A percentile compares a stretch with the other conserved stretches of the same genome.
Conservation (phyloP, 92 coral and sea anemone species). For the Plumapathes pennacea region DNA sequence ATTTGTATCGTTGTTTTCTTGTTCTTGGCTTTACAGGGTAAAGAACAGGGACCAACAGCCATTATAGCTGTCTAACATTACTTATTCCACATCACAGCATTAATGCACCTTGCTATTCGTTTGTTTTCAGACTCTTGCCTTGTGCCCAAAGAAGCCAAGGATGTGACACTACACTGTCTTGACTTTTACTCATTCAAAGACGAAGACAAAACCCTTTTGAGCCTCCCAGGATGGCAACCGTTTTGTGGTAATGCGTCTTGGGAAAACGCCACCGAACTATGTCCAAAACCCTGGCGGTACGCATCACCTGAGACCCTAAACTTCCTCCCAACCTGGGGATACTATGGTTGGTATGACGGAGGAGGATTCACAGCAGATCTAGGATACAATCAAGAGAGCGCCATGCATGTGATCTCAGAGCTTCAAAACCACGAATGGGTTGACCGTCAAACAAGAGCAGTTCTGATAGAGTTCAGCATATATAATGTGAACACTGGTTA, state of each 20-base stretch:
- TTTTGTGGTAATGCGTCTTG: slow-evolving; percentile 10
- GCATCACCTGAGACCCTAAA: slow-evolving; percentile 30
- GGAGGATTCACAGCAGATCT: slow-evolving; percentile 80
- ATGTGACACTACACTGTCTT: slow-evolving; percentile 27
- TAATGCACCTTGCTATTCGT: too few species aligned
- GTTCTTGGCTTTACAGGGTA: too few species aligned
- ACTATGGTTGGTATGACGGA: slow-evolving; percentile 61
- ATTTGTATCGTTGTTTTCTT: too few species aligned
- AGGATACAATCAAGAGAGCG: slow-evolving; percentile 51
- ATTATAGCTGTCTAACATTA: too few species aligned
- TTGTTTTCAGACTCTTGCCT: slow-evolving; percentile 61
- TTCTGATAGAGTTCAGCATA: slow-evolving; percentile 61
- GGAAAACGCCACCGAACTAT: slow-evolving; percentile 55
- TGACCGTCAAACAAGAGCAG: slow-evolving; percentile 68
- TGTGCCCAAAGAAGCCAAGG: slow-evolving; percentile 40
- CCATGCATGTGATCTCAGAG: slow-evolving; percentile 26
- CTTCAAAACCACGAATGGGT: slow-evolving; percentile 59
- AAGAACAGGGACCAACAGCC: too few species aligned
- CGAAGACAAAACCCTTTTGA: slow-evolving; percentile 50
- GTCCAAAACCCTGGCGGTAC: slow-evolving; percentile 84
- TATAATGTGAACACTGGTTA: slow-evolving; percentile 73
- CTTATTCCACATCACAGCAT: too few species aligned
- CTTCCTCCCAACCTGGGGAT: slow-evolving; percentile 62
- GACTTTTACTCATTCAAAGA: slow-evolving; percentile 59
- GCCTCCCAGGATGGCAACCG: slow-evolving; percentile 70